Percentiles rank a stretch among this genome's conserved stretches.
Conservation (phyloP, 2,888 invertebrate genomes). For the Laspeyria flexula region DNA sequence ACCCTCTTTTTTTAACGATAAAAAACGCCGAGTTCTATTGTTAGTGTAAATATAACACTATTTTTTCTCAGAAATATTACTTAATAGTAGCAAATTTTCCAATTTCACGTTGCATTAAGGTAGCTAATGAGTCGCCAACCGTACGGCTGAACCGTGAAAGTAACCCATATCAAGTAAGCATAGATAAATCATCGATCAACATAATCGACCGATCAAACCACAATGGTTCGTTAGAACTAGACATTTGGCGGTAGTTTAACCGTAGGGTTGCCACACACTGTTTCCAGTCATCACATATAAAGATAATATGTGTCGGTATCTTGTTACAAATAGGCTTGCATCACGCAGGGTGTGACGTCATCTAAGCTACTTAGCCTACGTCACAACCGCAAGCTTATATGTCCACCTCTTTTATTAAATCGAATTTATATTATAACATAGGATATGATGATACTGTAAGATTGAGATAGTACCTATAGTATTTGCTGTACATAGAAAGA, state of each 20-base stretch:
- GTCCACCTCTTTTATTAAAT: too few species aligned
- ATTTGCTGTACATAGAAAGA: too few species aligned
- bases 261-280: constrained; percentile 55
- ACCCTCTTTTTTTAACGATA: background rate
- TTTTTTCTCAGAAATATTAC: background rate
- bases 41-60: constrained; percentile 2
- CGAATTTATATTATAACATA: too few species aligned
- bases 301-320: too few species aligned
- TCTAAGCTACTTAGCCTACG: too few species aligned
- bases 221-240: constrained; percentile 81
- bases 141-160: constrained; percentile 37
- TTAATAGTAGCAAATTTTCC: constrained; percentile 21
- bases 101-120: constrained; percentile 54
- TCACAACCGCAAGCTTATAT: too few species aligned
- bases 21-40: constrained; percentile 5
- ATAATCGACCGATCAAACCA: constrained; percentile 81
- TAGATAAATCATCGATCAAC: constrained; percentile 72
- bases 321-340: too few species aligned
- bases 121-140: constrained; percentile 46
- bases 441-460: too few species aligned
- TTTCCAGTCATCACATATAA: too few species aligned
- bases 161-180: constrained; percentile 25
- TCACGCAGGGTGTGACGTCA: too few species aligned
- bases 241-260: constrained; percentile 44
- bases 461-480: too few species aligned